phyloP scores from a whole-genome alignment of 2,888 invertebrate genomes.

The Chaetogeoica ovagalla region DNA sequence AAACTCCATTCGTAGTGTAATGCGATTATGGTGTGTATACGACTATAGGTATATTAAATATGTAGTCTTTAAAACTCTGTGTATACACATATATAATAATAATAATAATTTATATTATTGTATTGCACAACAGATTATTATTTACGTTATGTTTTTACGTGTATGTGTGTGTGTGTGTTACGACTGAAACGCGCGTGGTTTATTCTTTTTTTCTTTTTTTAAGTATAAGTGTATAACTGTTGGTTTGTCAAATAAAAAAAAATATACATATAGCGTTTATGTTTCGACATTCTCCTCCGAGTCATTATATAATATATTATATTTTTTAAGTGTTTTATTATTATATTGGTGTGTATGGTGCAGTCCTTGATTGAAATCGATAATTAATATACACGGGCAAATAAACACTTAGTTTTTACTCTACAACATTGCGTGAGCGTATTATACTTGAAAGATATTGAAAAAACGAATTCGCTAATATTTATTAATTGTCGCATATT shows the following conservation, averaged over 20 bases:
- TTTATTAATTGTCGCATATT: no score
- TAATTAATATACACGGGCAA: slow-evolving; percentile 9
- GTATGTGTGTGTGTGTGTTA: not conserved
- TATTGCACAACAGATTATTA: slow-evolving; percentile 11
- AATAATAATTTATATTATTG: not conserved
- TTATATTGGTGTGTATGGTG: not conserved
- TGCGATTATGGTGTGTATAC: no score
- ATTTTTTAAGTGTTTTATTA: slow-evolving; percentile 41
- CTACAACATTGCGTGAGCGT: not conserved
- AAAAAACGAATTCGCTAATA: no score
- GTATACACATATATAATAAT: no score
- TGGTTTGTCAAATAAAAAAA: slow-evolving; percentile 19
- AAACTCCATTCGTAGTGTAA: not conserved
- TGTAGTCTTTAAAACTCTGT: not conserved
- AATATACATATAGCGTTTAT: not conserved
- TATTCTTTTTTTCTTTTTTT: slow-evolving; percentile 11
- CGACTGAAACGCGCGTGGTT: slow-evolving; percentile 1
- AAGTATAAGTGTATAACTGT: not conserved
- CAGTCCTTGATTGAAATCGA: slow-evolving; percentile 28
- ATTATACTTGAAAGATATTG: not conserved
- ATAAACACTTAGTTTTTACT: not conserved
- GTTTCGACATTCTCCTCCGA: not conserved
- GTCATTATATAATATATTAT: slow-evolving; percentile 8
- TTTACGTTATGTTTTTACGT: not conserved
- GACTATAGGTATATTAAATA: no score